phyloP scores from a whole-genome alignment of 2,888 invertebrate genomes.

The Masnerella sp. region DNA sequence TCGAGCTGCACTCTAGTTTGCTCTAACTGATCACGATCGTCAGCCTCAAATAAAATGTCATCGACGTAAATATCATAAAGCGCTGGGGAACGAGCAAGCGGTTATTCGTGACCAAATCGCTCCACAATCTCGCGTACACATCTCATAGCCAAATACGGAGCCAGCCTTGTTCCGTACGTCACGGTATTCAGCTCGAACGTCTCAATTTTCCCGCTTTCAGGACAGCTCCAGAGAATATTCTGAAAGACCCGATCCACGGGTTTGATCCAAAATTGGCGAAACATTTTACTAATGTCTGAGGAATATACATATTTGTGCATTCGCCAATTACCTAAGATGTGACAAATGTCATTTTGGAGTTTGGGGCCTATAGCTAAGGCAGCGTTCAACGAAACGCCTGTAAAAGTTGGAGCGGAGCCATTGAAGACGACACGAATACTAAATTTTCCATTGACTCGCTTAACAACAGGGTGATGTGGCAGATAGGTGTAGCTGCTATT shows the following conservation, averaged over 20 bases:
- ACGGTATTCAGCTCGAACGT: conserved; percentile 13
- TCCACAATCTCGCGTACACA: too few species aligned
- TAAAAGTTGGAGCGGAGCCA: not conserved
- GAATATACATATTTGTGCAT: not conserved
- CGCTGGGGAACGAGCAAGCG: too few species aligned
- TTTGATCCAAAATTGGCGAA: not conserved
- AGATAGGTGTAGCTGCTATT: too few species aligned
- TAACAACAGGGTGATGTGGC: too few species aligned
- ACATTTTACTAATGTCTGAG: conserved; percentile 5
- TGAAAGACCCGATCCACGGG: not conserved
- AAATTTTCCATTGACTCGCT: too few species aligned
- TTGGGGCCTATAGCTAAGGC: not conserved
- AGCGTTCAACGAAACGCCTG: not conserved
- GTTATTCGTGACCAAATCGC: too few species aligned
- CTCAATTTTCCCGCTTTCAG: not conserved
- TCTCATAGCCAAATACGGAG: too few species aligned
- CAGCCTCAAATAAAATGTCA: too few species aligned
- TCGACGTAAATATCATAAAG: too few species aligned
- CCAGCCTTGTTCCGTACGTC: not conserved
- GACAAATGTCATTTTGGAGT: not conserved
- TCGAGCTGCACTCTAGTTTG: too few species aligned
- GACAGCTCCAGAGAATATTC: conserved; percentile 13
- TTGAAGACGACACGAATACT: not conserved
- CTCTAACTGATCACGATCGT: too few species aligned
- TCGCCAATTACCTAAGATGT: not conserved